Evolutionary conservation across 1,140 invertebrate genomes (phyloP), one percentile per base, ranked within the genome.

Genomic region (Gonatopus flavifemur): DNA sequence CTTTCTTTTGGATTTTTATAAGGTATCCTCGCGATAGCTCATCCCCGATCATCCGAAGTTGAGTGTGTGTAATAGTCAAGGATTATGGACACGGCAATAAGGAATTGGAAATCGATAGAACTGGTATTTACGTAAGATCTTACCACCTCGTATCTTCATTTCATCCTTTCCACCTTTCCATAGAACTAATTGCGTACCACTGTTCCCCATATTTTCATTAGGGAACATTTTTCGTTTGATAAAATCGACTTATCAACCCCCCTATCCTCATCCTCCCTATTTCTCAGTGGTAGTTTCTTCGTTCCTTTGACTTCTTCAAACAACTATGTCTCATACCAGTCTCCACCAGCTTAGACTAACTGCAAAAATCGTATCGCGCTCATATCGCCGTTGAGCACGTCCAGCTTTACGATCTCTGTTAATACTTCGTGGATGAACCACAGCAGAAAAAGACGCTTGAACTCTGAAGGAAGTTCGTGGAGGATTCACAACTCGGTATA

Each of bases 211-310:
- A 48, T n/a, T n/a, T n/a, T n/a, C n/a, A n/a, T n/a, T n/a, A n/a
- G n/a, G n/a, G n/a, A 63, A 45, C 55, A 57, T 60, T 57, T 47
- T 60, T 57, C 56, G 55, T 67, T 69, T 69, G 67, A 69, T 67
- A 67, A 69, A 69, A 69, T 69, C 65, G 64, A 55, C 67, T 60
- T 69, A 69, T 67, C 66, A 69, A 69, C 57, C n/a, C n/a, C n/a
- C 31, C 13, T 15, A n/a, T 10, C 9, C n/a, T 31, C 12, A 28
- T 19, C 32, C 7, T 42, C 32, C 35, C 35, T 41, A 20, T 46
- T 31, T 42, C 20, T 4, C 12, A 19, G 13, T 20, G 18, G 20
- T 22, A 18, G 19, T 43, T 25, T 37, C 38, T 43, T 37, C 35
- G 25, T 39, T 53, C 41, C 25, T 45, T 43, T 38, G n/a, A n/a